phyloP scores from a whole-genome alignment of 2,797 vertebrate species.

The Phoeniculus purpureus region DNA sequence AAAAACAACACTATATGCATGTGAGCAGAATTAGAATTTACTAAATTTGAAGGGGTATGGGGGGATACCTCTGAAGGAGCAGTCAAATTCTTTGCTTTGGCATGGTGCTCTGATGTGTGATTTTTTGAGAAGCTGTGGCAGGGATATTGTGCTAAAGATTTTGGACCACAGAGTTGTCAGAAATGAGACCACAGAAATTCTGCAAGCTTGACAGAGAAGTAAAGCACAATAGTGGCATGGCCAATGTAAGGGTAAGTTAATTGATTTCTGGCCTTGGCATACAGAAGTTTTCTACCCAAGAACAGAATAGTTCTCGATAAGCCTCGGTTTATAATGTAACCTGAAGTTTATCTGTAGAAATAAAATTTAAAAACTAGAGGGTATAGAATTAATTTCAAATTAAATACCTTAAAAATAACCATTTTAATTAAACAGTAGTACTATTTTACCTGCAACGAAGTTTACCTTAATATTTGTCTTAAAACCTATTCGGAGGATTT shows the following conservation, averaged over 20 bases:
- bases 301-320: neutral
- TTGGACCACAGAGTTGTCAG: neutral
- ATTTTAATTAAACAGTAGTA: neutral
- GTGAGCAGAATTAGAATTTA: neutral
- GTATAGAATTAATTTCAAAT: neutral
- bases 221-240: neutral
- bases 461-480: neutral
- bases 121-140: neutral
- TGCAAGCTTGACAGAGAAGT: neutral
- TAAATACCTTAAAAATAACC: neutral
- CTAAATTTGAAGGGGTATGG: neutral
- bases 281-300: neutral
- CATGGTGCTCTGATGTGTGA: neutral
- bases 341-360: neutral
- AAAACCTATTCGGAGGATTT: neutral
- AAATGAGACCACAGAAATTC: neutral
- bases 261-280: neutral
- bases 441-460: neutral
- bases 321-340: neutral
- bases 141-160: neutral
- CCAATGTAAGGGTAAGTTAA: rapidly evolving
- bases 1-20: neutral
- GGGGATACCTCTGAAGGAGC: neutral
- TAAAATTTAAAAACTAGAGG: neutral
- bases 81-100: neutral